These are phyloP conservation scores for Dendrocopos noguchii DNA, from an alignment of 2,113 vertebrate genomes.

Conservation along the genomic window DNA sequence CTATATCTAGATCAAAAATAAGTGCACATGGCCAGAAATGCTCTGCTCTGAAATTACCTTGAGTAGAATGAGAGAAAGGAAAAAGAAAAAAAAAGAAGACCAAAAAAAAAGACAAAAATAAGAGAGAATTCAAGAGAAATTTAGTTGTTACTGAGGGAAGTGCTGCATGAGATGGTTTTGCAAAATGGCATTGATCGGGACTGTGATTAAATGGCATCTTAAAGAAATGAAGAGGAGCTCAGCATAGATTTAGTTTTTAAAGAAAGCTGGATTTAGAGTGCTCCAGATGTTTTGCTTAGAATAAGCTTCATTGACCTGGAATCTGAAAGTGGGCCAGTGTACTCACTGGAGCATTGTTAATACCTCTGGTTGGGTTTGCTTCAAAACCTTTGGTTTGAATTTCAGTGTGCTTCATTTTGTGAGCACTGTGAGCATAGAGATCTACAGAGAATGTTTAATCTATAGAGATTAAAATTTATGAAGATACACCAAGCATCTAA, in stretches of 20 bases:
- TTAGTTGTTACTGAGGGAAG: background rate
- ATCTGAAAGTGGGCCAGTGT: constrained; percentile 11
- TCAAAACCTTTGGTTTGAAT: constrained; percentile 34
- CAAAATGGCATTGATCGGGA: background rate
- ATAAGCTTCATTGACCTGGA: constrained; percentile 66
- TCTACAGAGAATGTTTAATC: background rate
- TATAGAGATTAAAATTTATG: constrained; percentile 2
- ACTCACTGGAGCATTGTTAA: constrained; percentile 54
- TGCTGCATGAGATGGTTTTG: background rate
- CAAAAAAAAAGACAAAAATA: too few species aligned
- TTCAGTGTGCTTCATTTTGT: constrained; percentile 21
- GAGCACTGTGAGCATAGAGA: background rate
- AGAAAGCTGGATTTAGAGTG: constrained; percentile 45
- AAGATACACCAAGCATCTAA: background rate
- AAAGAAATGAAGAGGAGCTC: constrained; percentile 41
- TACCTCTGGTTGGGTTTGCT: constrained; percentile 38
- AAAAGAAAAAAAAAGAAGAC: background rate
- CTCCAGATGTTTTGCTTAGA: constrained; percentile 69
- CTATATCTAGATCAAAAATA: background rate
- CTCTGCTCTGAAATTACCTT: background rate
- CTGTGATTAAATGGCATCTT: constrained; percentile 37
- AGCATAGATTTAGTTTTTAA: constrained; percentile 43
- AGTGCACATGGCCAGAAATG: background rate
- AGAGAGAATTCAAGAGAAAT: background rate
- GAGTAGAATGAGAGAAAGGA: background rate